Percentiles rank a stretch among this genome's conserved stretches.
Conservation (phyloP, 92 coral and sea anemone species). For the Umimayanthus kanabou region DNA sequence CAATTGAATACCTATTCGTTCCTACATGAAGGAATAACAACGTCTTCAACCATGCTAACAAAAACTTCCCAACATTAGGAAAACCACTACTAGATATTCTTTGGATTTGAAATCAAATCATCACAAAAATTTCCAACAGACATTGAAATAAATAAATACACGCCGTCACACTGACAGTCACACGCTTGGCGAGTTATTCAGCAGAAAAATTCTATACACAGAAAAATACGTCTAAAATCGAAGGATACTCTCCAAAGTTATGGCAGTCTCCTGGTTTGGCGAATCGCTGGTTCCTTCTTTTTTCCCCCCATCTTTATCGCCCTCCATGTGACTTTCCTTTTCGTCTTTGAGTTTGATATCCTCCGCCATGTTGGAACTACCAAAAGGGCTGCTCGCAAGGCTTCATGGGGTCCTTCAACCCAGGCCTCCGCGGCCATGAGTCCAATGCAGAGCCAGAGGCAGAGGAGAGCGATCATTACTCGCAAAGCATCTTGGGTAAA, state of each 20-base stretch:
- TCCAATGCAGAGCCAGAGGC: neutral
- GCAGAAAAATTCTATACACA: neutral
- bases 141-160: too few species aligned
- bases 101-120: too few species aligned
- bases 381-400: neutral
- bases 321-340: conserved; percentile 35
- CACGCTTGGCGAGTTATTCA: neutral
- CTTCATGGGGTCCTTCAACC: conserved; percentile 14
- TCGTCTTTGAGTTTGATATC: conserved; percentile 27
- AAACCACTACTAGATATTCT: too few species aligned
- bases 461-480: too few species aligned
- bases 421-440: conserved; percentile 3
- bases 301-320: neutral
- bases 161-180: too few species aligned
- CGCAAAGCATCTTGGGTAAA: too few species aligned
- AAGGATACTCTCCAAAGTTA: conserved; percentile 46
- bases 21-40: too few species aligned
- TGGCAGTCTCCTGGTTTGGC: conserved; percentile 19
- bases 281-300: neutral
- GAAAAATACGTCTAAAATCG: neutral
- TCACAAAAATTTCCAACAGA: too few species aligned
- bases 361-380: conserved; percentile 37
- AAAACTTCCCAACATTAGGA: too few species aligned
- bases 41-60: too few species aligned
- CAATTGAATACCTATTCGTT: neutral